Evolutionary conservation across 2,888 invertebrate genomes (phyloP).

Genomic region (Metopia argyrocephala): DNA sequence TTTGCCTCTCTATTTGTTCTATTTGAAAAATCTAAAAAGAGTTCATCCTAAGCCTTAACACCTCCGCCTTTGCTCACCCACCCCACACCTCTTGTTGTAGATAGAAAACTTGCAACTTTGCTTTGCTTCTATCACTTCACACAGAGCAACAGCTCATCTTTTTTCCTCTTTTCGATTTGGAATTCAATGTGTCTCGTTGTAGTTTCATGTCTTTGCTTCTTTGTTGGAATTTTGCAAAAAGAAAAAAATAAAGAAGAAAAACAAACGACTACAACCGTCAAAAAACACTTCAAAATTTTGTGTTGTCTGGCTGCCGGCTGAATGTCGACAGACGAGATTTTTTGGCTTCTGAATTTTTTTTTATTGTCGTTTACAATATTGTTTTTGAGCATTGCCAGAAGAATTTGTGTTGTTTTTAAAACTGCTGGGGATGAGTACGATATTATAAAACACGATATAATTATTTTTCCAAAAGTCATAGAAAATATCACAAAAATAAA

Average conservation of each 20-base stretch:
- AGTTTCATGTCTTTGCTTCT: no score
- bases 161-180: background rate
- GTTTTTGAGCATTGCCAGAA: background rate
- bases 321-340: conserved; percentile 48
- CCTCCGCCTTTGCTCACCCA: background rate
- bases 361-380: conserved; percentile 40
- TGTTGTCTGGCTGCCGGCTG: conserved; percentile 9
- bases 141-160: background rate
- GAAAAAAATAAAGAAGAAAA: background rate
- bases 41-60: background rate
- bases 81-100: background rate
- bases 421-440: background rate
- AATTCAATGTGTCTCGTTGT: background rate
- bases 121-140: background rate
- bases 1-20: background rate
- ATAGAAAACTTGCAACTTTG: background rate
- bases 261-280: background rate
- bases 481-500: background rate
- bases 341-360: conserved; percentile 37
- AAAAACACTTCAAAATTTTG: conserved; percentile 1
- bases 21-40: no score
- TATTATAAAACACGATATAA: background rate
- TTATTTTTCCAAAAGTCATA: background rate
- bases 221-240: background rate
- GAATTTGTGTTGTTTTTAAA: background rate